phyloP scores from a whole-genome alignment of 2,888 invertebrate genomes.

The Atethmia centrago region DNA sequence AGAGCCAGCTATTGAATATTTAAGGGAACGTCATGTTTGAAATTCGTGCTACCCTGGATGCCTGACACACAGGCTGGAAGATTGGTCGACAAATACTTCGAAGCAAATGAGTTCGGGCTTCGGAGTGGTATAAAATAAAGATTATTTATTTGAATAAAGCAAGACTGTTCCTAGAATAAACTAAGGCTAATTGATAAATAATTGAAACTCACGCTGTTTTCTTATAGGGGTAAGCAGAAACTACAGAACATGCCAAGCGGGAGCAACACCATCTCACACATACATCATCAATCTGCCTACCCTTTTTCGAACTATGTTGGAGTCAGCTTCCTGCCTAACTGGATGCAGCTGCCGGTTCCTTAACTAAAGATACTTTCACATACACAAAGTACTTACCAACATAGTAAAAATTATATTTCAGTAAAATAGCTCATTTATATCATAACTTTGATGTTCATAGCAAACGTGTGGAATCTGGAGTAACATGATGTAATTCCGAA shows the following conservation, averaged over 20 bases:
- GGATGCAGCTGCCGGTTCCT: not conserved
- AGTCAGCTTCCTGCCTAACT: not conserved
- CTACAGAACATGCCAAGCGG: not conserved
- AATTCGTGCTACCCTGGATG: constrained; percentile 70
- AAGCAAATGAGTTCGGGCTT: no score
- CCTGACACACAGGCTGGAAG: constrained; percentile 56
- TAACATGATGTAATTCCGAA: constrained; percentile 27
- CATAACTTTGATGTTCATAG: constrained; percentile 23
- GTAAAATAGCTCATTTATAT: constrained; percentile 19
- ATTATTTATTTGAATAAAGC: not conserved
- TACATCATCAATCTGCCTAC: not conserved
- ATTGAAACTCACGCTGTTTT: not conserved
- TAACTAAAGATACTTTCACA: not conserved
- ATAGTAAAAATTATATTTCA: constrained; percentile 1
- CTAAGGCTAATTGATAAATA: not conserved
- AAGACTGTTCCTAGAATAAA: no score
- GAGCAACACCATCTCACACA: no score
- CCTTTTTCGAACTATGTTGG: no score
- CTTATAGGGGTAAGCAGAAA: not conserved
- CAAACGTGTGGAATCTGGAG: constrained; percentile 1
- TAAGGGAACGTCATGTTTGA: constrained; percentile 70
- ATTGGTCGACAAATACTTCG: not conserved
- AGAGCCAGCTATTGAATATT: constrained; percentile 73
- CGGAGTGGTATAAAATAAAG: no score
- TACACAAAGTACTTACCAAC: not conserved